Evolutionary conservation across 2,888 invertebrate genomes (phyloP).

Genomic region (Steinernema scapterisci): DNA sequence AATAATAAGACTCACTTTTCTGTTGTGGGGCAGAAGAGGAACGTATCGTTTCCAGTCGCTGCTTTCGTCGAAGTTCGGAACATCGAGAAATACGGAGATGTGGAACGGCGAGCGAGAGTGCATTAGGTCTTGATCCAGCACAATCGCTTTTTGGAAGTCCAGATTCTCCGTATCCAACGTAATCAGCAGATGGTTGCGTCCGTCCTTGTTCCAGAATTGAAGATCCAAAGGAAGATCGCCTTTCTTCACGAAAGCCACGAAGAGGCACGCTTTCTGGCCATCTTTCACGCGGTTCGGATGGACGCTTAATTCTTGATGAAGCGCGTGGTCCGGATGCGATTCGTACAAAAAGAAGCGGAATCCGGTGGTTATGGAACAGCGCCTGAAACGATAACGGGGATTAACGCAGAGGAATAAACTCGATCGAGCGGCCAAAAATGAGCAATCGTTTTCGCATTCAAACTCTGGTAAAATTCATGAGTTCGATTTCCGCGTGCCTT

Average conservation of each 20-base stretch:
- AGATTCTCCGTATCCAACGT: background rate
- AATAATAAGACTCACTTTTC: no score
- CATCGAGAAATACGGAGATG: background rate
- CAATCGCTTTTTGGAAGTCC: background rate
- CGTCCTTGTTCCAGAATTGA: conserved; percentile 35
- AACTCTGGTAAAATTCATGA: conserved; percentile 2
- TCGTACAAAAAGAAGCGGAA: conserved; percentile 48
- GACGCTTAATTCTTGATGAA: conserved; percentile 35
- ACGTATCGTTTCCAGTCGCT: conserved; percentile 7
- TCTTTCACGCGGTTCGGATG: conserved; percentile 29
- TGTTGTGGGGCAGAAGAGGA: background rate
- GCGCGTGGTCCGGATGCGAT: background rate
- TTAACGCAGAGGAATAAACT: background rate
- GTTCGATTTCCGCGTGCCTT: no score
- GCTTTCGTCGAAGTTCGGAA: background rate
- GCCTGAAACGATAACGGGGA: no score
- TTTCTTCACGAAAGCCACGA: conserved; percentile 40
- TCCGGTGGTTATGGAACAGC: conserved; percentile 47
- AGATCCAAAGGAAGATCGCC: background rate
- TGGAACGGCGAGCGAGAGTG: background rate
- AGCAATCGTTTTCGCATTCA: no score
- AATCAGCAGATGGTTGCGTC: conserved; percentile 48
- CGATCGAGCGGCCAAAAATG: no score
- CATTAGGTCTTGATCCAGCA: background rate
- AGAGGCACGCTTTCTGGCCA: conserved; percentile 45